Percentiles rank a stretch among this genome's conserved stretches.
These are phyloP conservation scores for Capricornis sumatraensis DNA, from an alignment of 2,113 vertebrate species.

Conservation along the genomic window DNA sequence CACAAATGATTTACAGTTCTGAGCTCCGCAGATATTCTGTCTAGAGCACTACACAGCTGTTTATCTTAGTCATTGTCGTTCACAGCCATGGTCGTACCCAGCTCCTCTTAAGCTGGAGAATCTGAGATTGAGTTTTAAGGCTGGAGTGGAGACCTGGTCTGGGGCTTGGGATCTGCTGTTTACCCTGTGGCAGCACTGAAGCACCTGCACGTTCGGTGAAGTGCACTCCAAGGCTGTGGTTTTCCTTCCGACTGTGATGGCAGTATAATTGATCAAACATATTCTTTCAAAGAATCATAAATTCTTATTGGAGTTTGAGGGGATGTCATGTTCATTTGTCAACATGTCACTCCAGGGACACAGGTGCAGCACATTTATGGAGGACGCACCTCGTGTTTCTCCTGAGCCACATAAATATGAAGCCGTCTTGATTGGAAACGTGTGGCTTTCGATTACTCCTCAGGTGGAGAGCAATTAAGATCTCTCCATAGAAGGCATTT, in stretches of 20 bases:
- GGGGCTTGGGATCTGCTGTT: not conserved
- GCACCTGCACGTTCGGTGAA: not conserved
- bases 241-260: constrained; percentile 58
- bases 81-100: not conserved
- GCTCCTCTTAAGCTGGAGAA: not conserved
- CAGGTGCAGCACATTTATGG: constrained; percentile 67
- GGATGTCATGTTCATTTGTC: constrained; percentile 74
- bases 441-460: constrained; percentile 45
- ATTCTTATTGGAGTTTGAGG: constrained; percentile 76
- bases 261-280: constrained; percentile 72
- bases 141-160: not conserved
- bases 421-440: constrained; percentile 37
- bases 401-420: constrained; percentile 51
- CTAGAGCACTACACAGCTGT: not conserved
- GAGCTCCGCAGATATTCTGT: not conserved
- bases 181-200: not conserved
- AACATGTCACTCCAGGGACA: constrained; percentile 67
- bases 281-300: constrained; percentile 71
- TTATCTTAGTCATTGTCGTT: not conserved
- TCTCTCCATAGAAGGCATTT: not conserved
- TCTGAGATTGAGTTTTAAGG: not conserved
- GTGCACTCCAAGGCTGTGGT: constrained; percentile 48
- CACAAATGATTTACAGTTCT: constrained; percentile 6
- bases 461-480: constrained; percentile 26
- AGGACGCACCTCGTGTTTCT: constrained; percentile 29